A percentile compares a stretch with the other conserved stretches of the same genome.
Conservation (phyloP, 30 jellyfish, hydroid and myxozoan genomes). For the Catostylus mosaicus region DNA sequence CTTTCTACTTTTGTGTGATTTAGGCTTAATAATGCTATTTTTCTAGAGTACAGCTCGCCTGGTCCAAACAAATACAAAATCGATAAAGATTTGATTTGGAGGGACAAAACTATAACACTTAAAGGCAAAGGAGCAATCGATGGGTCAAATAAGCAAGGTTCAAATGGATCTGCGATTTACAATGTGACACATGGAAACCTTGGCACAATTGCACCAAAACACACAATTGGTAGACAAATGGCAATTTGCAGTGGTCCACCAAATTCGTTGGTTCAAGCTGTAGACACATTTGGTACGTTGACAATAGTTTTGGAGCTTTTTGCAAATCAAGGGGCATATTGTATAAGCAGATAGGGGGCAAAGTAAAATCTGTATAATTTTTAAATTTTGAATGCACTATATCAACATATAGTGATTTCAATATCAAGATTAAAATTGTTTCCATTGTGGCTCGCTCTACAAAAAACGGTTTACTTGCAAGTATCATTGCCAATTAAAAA, state of each 20-base stretch:
- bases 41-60: conserved; percentile 34
- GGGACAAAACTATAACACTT: conserved; percentile 39
- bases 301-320: too few species aligned
- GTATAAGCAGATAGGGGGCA: too few species aligned
- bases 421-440: too few species aligned
- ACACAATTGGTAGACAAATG: conserved; percentile 35
- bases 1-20: too few species aligned
- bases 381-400: too few species aligned
- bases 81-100: conserved; percentile 61
- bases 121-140: conserved; percentile 57
- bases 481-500: too few species aligned
- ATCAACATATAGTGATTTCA: too few species aligned
- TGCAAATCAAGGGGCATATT: too few species aligned
- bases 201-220: conserved; percentile 48
- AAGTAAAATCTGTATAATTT: too few species aligned
- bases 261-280: conserved; percentile 55
- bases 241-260: conserved; percentile 72
- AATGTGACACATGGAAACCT: conserved; percentile 49
- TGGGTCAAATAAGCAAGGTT: conserved; percentile 15
- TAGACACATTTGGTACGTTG: conserved; percentile 69
- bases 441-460: too few species aligned
- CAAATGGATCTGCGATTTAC: conserved; percentile 54
- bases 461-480: too few species aligned
- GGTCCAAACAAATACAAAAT: conserved; percentile 72
- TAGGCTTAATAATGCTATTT: too few species aligned